Conservation (phyloP, 2,888 invertebrate genomes). For the Tiliacea citrago region DNA sequence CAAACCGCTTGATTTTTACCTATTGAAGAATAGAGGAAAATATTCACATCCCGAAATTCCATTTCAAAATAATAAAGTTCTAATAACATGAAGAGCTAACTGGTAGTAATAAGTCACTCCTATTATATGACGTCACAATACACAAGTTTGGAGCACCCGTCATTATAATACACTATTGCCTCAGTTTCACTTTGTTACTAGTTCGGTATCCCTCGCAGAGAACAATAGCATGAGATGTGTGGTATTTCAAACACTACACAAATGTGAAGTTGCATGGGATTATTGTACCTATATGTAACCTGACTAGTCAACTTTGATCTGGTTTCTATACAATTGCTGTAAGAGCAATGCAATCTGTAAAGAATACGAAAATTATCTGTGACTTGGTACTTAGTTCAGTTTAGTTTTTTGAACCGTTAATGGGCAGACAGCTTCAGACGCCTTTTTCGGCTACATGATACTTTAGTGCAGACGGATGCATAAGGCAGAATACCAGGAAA, state of each 20-base stretch:
- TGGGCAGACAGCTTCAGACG: no score
- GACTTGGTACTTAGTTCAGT: background rate
- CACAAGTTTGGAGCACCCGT: conserved; percentile 18
- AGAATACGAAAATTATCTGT: background rate
- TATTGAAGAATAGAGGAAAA: background rate
- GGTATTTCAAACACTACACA: background rate
- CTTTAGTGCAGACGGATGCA: background rate
- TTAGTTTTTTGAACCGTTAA: no score
- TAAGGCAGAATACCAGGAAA: background rate
- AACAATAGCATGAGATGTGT: conserved; percentile 28
- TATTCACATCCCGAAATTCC: background rate
- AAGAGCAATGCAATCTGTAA: background rate
- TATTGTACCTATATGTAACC: background rate
- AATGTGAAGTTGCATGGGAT: conserved; percentile 7
- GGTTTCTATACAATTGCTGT: background rate
- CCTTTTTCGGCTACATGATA: no score
- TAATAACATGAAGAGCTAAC: conserved; percentile 5
- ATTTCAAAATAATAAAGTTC: conserved; percentile 1
- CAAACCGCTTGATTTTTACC: background rate
- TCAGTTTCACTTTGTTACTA: conserved; percentile 26
- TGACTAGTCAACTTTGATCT: background rate
- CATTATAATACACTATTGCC: conserved; percentile 24
- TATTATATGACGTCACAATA: conserved; percentile 11
- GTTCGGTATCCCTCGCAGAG: conserved; percentile 3
- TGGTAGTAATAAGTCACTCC: conserved; percentile 15